Conservation (phyloP, 2,113 vertebrate species). For the Thermophis baileyi region DNA sequence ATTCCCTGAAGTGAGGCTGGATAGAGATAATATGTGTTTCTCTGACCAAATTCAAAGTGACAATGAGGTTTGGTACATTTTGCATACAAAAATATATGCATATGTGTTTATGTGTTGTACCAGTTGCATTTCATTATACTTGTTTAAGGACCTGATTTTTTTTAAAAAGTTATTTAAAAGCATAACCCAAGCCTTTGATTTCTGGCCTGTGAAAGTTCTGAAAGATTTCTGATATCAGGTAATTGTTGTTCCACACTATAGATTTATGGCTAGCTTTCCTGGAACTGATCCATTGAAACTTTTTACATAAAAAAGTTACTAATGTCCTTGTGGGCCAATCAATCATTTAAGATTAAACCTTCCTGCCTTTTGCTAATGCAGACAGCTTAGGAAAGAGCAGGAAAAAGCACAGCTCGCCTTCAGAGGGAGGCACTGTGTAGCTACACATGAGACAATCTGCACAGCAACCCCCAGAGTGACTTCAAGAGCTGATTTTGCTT, state of each 20-base stretch:
- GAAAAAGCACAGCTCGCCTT: background rate
- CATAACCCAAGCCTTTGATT: background rate
- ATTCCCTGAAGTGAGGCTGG: background rate
- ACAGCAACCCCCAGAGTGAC: background rate
- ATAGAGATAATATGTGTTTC: slow-evolving; percentile 1
- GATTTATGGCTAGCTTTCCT: slow-evolving; percentile 3
- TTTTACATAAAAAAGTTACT: background rate
- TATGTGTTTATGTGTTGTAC: background rate
- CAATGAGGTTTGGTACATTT: background rate
- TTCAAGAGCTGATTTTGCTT: slow-evolving; percentile 2
- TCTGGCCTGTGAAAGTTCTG: background rate
- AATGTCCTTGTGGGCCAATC: slow-evolving; percentile 7
- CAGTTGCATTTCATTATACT: background rate
- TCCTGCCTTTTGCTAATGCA: background rate
- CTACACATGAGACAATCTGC: background rate
- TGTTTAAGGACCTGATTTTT: background rate
- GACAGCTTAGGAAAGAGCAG: background rate
- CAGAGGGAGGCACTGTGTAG: background rate
- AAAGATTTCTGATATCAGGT: background rate
- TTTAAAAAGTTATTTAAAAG: slow-evolving; percentile 3
- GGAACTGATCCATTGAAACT: background rate
- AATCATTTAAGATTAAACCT: background rate
- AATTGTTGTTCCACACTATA: background rate
- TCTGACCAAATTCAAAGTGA: slow-evolving; percentile 5
- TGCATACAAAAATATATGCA: too few relatives aligned